phyloP scores from a whole-genome alignment of 1,140 invertebrate species.

The Neodiprion pinetum region DNA sequence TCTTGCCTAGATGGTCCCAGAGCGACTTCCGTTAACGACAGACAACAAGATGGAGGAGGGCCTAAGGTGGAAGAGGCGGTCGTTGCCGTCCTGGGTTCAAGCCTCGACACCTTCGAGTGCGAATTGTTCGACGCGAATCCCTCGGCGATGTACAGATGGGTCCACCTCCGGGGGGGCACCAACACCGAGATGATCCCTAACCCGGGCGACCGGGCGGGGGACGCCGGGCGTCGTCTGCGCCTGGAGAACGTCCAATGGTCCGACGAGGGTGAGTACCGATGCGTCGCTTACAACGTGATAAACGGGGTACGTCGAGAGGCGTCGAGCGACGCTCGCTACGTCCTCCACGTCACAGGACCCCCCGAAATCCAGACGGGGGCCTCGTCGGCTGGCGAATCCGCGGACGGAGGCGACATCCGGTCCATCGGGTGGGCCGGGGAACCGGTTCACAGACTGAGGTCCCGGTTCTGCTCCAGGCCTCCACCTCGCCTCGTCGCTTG shows the following conservation, averaged over 20 bases:
- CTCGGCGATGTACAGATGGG: constrained; percentile 71
- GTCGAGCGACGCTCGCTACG: constrained; percentile 46
- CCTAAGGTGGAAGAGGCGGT: constrained; percentile 43
- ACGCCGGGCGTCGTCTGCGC: constrained; percentile 40
- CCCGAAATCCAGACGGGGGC: constrained; percentile 56
- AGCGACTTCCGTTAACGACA: constrained; percentile 73
- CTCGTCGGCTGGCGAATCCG: constrained; percentile 37
- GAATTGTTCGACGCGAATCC: constrained; percentile 83
- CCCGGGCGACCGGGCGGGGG: constrained; percentile 35
- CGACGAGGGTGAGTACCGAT: constrained; percentile 56
- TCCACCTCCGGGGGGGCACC: constrained; percentile 49
- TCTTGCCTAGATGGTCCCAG: constrained; percentile 74
- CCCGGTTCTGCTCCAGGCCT: constrained; percentile 55
- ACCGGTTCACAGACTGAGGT: constrained; percentile 49
- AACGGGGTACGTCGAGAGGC: constrained; percentile 54
- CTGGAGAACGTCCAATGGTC: constrained; percentile 56
- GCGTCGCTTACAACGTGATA: constrained; percentile 56
- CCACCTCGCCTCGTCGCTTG: constrained; percentile 55
- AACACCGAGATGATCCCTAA: constrained; percentile 47
- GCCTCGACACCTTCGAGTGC: constrained; percentile 79
- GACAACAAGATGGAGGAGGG: constrained; percentile 70
- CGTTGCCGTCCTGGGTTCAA: constrained; percentile 57
- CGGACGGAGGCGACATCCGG: constrained; percentile 46
- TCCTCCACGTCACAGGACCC: constrained; percentile 55
- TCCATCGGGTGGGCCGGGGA: constrained; percentile 56